Base-by-base conservation (phyloP, 2,113 vertebrate species). In the Synodontis membranacea region DNA sequence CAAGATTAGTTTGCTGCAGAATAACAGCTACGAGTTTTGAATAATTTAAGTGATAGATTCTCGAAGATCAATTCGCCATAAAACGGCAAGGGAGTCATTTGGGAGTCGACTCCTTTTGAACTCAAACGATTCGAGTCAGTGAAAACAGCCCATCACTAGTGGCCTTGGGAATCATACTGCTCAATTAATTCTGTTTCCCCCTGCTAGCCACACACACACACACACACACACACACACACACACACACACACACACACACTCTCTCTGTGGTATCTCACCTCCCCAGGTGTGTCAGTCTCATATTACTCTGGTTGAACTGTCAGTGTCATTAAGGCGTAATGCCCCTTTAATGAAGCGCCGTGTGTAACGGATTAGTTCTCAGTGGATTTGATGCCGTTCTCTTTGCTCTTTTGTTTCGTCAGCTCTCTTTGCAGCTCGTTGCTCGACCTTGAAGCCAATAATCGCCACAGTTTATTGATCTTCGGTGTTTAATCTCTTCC, bases 371-470 rank as follows among this genome's bases (percentile, higher is more conserved):
- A 82, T 82, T 62, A 62, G 37, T 25, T 39, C 54, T 82, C 80
- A 12, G 9, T 54, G 76, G 76, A 15, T 28, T 44, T 11, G 23
- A 81, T 25, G 6, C 23, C 54, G 25, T 60, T 44, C 80, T 17
- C 54, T 87, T 72, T 37, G 48, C 37, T 58, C 66, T 83, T 48
- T 84, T 80, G 76, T 44, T 66, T 80, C 39, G 31, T 87, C 82
- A 80, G 86, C 75, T 52, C 78, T 80, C 78, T 80, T 37, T 25
- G 31, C 56, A 44, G 80, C 37, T 62, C 80, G 2, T 10, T 0
- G 37, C 14, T 64, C 42, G 25, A 60, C 58, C 58, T 42, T 62
- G 17, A 62, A 82, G 25, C 58, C 42, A 64, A 64, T 82, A 62
- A 82, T 82, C 56, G 5, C 80, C 19, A 39, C 39, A 46, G 58